Evolutionary conservation across 2,888 invertebrate species (phyloP), one percentile per base, ranked within the genome.

Genomic region (Mallateleia sp.): DNA sequence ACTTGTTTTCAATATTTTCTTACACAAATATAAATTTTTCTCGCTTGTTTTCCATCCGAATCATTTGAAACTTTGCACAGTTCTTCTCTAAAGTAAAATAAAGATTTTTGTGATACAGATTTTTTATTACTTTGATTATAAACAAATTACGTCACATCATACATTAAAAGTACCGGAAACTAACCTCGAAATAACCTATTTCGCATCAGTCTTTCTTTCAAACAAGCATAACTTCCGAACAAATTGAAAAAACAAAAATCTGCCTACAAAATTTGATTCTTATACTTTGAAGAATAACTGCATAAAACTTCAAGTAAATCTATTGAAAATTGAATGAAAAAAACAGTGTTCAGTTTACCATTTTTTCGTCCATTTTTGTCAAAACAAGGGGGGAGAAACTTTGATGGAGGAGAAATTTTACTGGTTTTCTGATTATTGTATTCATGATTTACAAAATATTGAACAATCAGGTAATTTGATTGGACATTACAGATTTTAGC

Each of bases 111-210:
- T 50, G 18, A 50, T n/a, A 50, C 47, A 9, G 22, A 52, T 38
- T 52, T 52, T 52, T 52, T 4, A 52, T 52, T 24, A 52, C 22
- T 52, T 52, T 52, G 52, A 24, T 52, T 52, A 24, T 52, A 52
- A 52, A 52, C 22, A 28, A 28, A 8, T 28, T 28, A 28, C 28
- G 28, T 28, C 28, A 28, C 28, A 28, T 28, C 4, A 28, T 6
- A 28, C 28, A 28, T 38, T 6, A 38, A 38, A 52, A 52, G 52
- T 24, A 52, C 52, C 52, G 24, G 52, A 52, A 52, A 52, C 52
- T 52, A 54, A 15, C 54, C 54, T 54, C 54, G 28, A 54, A 54
- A 54, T 54, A 28, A 52, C 24, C 52, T 52, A 50, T 50, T 50
- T 50, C 47, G 20, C 18, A 28, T 7, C 52, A 52, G 22, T 52